These are phyloP conservation scores for Acrobasis suavella DNA, from an alignment of 2,888 invertebrate species.

Conservation along the genomic window DNA sequence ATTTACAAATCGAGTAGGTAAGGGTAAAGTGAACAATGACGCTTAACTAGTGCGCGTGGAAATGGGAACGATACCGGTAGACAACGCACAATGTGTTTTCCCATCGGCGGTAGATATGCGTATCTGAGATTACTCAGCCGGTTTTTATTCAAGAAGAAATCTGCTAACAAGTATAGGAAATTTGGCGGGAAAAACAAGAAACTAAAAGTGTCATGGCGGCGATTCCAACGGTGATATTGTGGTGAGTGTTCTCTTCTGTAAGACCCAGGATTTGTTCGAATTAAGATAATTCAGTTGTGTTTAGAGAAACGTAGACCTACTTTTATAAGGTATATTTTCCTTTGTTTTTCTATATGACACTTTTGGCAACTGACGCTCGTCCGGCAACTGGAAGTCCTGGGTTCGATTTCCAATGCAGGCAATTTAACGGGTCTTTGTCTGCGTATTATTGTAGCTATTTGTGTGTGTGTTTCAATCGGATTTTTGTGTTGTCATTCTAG, in stretches of 20 bases:
- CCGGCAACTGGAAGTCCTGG: too few relatives aligned
- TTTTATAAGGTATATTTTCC: too few relatives aligned
- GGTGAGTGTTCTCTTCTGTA: conserved; percentile 47
- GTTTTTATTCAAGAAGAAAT: conserved; percentile 47
- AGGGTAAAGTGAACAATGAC: conserved; percentile 12
- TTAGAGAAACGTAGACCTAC: too few relatives aligned
- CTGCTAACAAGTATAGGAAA: conserved; percentile 59
- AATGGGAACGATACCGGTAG: conserved; percentile 52
- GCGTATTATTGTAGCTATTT: too few relatives aligned
- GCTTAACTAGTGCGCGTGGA: conserved; percentile 30
- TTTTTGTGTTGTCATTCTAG: too few relatives aligned
- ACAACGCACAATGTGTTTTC: conserved; percentile 62
- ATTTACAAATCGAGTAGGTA: too few relatives aligned
- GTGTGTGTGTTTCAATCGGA: too few relatives aligned
- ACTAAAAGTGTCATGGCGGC: conserved; percentile 65
- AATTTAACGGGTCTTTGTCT: too few relatives aligned
- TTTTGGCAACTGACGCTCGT: too few relatives aligned
- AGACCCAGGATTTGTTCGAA: not conserved
- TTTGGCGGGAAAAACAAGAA: conserved; percentile 49
- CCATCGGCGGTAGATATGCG: conserved; percentile 46
- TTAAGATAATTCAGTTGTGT: not conserved
- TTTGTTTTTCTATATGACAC: too few relatives aligned
- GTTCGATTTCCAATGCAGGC: too few relatives aligned
- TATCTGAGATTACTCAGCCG: conserved; percentile 54
- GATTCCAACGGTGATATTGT: conserved; percentile 42